Evolutionary conservation across 2,797 vertebrate genomes (phyloP), one percentile per base, ranked within the genome.

Genomic region (Myiothlypis coronata): DNA sequence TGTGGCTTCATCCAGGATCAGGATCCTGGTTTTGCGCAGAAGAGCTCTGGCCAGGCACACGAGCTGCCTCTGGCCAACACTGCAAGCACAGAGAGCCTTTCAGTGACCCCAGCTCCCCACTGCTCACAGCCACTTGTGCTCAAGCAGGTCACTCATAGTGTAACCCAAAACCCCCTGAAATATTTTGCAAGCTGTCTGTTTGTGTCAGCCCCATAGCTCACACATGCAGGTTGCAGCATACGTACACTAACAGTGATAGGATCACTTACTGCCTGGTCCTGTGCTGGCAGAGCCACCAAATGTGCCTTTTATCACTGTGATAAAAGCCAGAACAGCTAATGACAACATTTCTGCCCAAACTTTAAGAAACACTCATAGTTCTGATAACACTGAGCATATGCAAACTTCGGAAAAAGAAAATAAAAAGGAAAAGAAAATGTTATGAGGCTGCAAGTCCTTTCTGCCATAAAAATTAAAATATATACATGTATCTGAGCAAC

Each of bases 1-100:
- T 0, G 99, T 99, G 9, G 99, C 99, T 96, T 99, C 99, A 3
- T 99, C 99, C 17, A 99, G 98, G 89, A 99, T 94, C 80, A 99
- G 98, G 97, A 99, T 98, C 39, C 98, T 98, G 1, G 98, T 99
- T 97, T 99, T 99, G 94, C 99, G 99, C 53, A 99, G 98, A 18
- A 99, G 98, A 5, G 99, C 99, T 72, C 99, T 98, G 11, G 99
- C 99, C 96, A 99, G 97, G 93, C 99, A 99, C 89, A 99, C 98
- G 0, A 99, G 98, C 94, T 99, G 99, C 92, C 99, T 98, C 97
- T 99, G 99, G 50, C 99, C 99, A 43, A 99, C 98, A 2, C 99
- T 99, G 96, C 35, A 69, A 81, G 9, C 26, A 91, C 77, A 97
- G 46, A 56, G 4, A 60, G 21, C 46, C 77, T 9, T 56, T 47